Conservation (phyloP, 2,888 invertebrate species). For the Fissipunctia ypsillon region DNA sequence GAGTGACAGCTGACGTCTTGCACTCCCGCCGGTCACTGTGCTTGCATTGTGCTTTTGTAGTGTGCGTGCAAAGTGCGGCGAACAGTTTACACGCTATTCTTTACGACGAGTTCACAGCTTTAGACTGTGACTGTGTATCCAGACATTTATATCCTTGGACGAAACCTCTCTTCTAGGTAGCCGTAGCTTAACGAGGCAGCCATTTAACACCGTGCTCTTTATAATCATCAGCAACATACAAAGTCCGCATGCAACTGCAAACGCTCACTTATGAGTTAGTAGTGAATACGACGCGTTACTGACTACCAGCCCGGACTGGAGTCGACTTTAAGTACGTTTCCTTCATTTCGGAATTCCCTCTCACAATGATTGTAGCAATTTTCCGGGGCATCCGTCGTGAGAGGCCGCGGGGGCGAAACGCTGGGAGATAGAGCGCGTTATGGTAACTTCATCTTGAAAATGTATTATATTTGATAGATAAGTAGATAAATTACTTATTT, state of each 20-base stretch:
- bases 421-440: constrained; percentile 66
- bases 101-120: too few species aligned
- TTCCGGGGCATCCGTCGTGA: constrained; percentile 89
- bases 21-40: too few species aligned
- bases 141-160: too few species aligned
- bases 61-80: too few species aligned
- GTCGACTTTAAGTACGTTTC: constrained; percentile 84
- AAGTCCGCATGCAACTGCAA: constrained; percentile 18
- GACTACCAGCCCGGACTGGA: constrained; percentile 53
- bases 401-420: constrained; percentile 78
- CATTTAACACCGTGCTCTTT: background rate
- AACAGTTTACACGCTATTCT: too few species aligned
- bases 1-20: too few species aligned
- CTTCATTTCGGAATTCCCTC: constrained; percentile 89
- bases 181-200: too few species aligned
- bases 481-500: too few species aligned
- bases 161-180: too few species aligned
- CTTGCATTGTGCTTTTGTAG: too few species aligned
- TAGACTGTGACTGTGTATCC: too few species aligned
- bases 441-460: background rate
- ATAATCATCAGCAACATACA: background rate
- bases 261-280: constrained; percentile 58
- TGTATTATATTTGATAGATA: too few species aligned
- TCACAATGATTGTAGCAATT: constrained; percentile 90
- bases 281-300: constrained; percentile 53